phyloP scores from a whole-genome alignment of 2,113 vertebrate genomes.

The Triplophysa rosa region DNA sequence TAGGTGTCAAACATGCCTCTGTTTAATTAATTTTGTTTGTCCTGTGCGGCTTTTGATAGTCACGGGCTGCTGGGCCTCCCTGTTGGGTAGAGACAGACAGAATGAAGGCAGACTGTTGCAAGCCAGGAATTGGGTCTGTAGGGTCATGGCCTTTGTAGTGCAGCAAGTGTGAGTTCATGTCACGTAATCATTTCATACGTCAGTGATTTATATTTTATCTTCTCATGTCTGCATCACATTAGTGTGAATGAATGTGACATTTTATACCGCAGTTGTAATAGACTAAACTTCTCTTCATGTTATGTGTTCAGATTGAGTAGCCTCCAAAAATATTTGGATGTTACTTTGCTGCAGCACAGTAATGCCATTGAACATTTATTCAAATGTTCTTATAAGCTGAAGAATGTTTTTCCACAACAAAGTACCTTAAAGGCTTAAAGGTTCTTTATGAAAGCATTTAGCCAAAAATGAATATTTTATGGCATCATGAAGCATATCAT shows the following conservation, averaged over 20 bases:
- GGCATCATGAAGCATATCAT: too few relatives aligned
- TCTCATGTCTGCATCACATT: not conserved
- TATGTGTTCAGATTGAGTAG: too few relatives aligned
- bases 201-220: constrained; percentile 2
- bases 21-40: constrained; percentile 83
- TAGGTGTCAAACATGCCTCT: constrained; percentile 73
- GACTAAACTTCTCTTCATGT: not conserved
- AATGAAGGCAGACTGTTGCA: constrained; percentile 45
- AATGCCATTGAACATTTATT: too few relatives aligned
- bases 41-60: constrained; percentile 73
- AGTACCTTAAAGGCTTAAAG: too few relatives aligned
- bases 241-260: not conserved
- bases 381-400: too few relatives aligned
- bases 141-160: constrained; percentile 23
- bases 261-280: not conserved
- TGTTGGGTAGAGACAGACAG: constrained; percentile 58
- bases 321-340: too few relatives aligned
- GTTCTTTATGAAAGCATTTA: too few relatives aligned
- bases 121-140: constrained; percentile 23
- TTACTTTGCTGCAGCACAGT: too few relatives aligned
- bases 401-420: too few relatives aligned
- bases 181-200: not conserved
- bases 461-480: too few relatives aligned
- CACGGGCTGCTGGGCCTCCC: constrained; percentile 67
- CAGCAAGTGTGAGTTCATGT: constrained; percentile 22